Conservation (phyloP, 2,888 invertebrate genomes). For the Eledona agricola region DNA sequence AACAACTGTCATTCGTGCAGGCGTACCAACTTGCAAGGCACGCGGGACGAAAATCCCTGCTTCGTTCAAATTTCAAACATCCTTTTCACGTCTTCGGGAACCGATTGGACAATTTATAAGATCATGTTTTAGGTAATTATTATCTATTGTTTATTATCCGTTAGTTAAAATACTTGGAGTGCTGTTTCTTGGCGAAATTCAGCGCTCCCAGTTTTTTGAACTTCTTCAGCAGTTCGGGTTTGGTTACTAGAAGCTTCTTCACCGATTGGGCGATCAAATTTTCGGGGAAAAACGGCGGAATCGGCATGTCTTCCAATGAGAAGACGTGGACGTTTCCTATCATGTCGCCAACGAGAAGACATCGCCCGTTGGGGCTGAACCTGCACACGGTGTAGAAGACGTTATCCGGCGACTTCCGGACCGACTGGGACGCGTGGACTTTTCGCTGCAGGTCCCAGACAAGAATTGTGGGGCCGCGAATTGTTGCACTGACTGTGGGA, state of each 20-base stretch:
- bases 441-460: slow-evolving; percentile 84
- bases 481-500: slow-evolving; percentile 76
- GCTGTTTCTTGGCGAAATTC: slow-evolving; percentile 16
- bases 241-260: slow-evolving; percentile 70
- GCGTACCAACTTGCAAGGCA: slow-evolving; percentile 1
- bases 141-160: slow-evolving; percentile 3
- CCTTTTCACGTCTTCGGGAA: too few species aligned
- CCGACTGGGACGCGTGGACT: slow-evolving; percentile 72
- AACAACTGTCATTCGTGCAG: slow-evolving; percentile 13
- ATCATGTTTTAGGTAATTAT: slow-evolving; percentile 3
- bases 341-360: slow-evolving; percentile 74
- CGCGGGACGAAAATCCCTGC: background rate
- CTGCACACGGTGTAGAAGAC: slow-evolving; percentile 66
- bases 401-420: slow-evolving; percentile 64
- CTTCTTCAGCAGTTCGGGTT: slow-evolving; percentile 67
- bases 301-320: slow-evolving; percentile 78
- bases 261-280: slow-evolving; percentile 71
- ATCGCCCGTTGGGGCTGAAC: slow-evolving; percentile 74
- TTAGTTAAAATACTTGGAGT: slow-evolving; percentile 31
- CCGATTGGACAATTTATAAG: too few species aligned
- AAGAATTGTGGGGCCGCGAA: slow-evolving; percentile 72
- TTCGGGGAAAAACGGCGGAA: slow-evolving; percentile 74
- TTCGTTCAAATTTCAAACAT: too few species aligned
- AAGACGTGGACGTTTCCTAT: slow-evolving; percentile 74
- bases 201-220: slow-evolving; percentile 20